Base-by-base conservation (phyloP, 2,888 invertebrate species). In the Chrysolina oricalcia region DNA sequence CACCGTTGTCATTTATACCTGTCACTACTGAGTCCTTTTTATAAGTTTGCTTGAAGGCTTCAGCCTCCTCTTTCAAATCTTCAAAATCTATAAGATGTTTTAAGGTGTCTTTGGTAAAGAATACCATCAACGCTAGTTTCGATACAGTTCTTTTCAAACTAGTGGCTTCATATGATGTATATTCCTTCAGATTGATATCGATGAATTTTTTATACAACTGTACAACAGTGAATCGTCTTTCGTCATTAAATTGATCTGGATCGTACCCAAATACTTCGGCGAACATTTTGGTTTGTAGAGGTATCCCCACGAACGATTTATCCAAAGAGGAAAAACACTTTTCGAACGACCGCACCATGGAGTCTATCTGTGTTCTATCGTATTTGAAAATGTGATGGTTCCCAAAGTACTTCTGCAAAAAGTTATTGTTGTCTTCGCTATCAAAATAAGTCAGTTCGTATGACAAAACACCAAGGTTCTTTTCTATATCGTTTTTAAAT, bases 201-300 rank as follows among this genome's bases (percentile, higher is more conserved):
- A 73, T 68, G 13, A 73, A 73, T 67, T 63, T 73, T 11, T 73
- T 73, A 35, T 73, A 73, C 6, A 73, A 40, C 19, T 68, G 63
- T 19, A 68, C 68, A 1, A 68, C 23, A 35, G 73, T 73, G 10
- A 73, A 17, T 21, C 21, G 35, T 63, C 68, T 68, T 9, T 73
- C 67, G 9, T 73, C 63, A 15, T 15, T 48, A n/a, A n/a, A n/a
- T 40, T 73, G 68, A 21, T 40, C 53, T 13, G 69, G 68, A 53
- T 73, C 73, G 17, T 73, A 50, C 2, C 73, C 73, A 41, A 73
- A 73, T 15, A 73, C 62, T 64, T 73, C 66, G 5, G 73, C 73
- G 6, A 73, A 73, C 73, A 73, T 73, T 40, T 68, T 62, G 0
- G 73, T 73, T 27, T 73, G 73, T 15, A 73, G 63, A 35, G 73